Evolutionary conservation across 2,888 invertebrate species (phyloP).

Genomic region (Camptogramma bilineatum): DNA sequence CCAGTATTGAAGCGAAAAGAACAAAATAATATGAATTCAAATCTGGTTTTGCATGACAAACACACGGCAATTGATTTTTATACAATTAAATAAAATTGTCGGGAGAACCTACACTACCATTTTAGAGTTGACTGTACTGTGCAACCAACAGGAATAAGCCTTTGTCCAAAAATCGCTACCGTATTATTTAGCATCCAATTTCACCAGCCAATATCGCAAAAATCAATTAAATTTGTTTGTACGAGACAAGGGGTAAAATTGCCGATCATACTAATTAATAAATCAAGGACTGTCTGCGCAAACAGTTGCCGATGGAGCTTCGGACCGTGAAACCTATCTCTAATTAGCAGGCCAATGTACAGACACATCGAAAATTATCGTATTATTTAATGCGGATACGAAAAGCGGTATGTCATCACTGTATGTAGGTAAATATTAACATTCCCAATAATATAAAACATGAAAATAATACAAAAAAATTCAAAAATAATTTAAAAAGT

Average conservation of each 20-base stretch:
- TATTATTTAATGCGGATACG: not conserved
- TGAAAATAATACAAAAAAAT: too few species aligned
- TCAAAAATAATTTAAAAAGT: too few species aligned
- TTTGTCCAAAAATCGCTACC: not conserved
- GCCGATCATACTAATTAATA: constrained; percentile 67
- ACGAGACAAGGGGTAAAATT: constrained; percentile 62
- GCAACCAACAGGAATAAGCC: not conserved
- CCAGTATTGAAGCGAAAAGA: too few species aligned
- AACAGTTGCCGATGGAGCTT: constrained; percentile 52
- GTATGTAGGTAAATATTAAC: too few species aligned
- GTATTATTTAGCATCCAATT: constrained; percentile 3
- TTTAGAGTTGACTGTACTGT: too few species aligned
- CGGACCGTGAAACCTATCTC: constrained; percentile 41
- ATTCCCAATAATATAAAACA: too few species aligned
- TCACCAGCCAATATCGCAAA: constrained; percentile 32
- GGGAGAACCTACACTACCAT: too few species aligned
- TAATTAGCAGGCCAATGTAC: not conserved
- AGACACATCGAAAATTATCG: not conserved
- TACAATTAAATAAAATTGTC: too few species aligned
- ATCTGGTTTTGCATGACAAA: too few species aligned
- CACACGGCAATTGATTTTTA: too few species aligned
- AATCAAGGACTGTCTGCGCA: constrained; percentile 69
- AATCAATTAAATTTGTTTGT: constrained; percentile 46
- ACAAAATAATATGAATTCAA: too few species aligned
- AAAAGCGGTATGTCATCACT: too few species aligned